Percentiles rank a stretch among this genome's conserved stretches.
phyloP scores from a whole-genome alignment of 2,797 vertebrate genomes.

The Rhinatrema bivittatum region DNA sequence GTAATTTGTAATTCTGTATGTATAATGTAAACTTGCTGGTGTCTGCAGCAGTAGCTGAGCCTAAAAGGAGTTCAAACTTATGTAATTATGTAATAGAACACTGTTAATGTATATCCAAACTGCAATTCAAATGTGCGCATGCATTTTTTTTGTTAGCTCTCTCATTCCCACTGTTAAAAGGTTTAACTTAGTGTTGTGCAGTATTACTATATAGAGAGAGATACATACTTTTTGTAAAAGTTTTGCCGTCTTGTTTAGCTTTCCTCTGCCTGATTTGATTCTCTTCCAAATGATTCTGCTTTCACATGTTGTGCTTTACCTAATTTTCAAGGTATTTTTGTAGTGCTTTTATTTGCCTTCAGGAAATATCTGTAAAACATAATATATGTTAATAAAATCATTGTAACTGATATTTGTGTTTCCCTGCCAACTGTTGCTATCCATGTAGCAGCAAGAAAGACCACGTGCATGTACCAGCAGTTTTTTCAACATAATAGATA shows the following conservation, averaged over 20 bases:
- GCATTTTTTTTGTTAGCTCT: constrained; percentile 14
- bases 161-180: constrained; percentile 27
- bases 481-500: no score
- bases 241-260: constrained; percentile 29
- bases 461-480: no score
- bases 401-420: constrained; percentile 23
- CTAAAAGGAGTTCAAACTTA: constrained; percentile 27
- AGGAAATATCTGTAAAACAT: constrained; percentile 50
- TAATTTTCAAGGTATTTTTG: constrained; percentile 44
- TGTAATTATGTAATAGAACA: constrained; percentile 14
- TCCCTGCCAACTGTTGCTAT: neutral
- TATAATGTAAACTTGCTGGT: constrained; percentile 28
- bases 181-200: constrained; percentile 41
- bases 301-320: constrained; percentile 43
- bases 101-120: constrained; percentile 28
- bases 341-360: constrained; percentile 44
- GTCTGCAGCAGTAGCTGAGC: constrained; percentile 36
- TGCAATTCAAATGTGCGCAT: constrained; percentile 23
- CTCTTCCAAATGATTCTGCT: constrained; percentile 33
- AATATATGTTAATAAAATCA: constrained; percentile 63
- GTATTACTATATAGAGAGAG: constrained; percentile 48
- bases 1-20: constrained; percentile 19
- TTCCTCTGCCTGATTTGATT: constrained; percentile 1
- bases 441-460: no score
- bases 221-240: constrained; percentile 32